A percentile compares a stretch with the other conserved stretches of the same genome.
Conservation (phyloP, 2,888 invertebrate species). For the Ariolimax columbianus region DNA sequence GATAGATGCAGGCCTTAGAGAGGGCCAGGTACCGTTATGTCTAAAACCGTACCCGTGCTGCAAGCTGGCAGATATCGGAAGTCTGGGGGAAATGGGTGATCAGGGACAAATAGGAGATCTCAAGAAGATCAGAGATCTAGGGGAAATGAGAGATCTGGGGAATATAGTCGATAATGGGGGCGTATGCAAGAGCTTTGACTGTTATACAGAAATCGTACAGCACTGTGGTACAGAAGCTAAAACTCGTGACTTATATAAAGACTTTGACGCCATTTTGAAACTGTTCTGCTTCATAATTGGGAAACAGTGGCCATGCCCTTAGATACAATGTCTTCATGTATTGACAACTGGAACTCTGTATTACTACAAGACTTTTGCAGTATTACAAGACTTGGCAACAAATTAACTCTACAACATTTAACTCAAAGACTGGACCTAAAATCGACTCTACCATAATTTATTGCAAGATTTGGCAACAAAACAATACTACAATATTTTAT, state of each 20-base stretch:
- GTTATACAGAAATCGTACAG: background rate
- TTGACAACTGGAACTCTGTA: too few species aligned
- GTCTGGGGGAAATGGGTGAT: too few species aligned
- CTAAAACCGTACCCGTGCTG: background rate
- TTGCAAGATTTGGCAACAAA: too few species aligned
- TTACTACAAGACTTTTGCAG: too few species aligned
- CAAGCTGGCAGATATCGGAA: background rate
- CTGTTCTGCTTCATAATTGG: conserved; percentile 8
- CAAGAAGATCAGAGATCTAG: background rate
- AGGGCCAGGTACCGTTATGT: background rate
- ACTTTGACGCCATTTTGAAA: background rate
- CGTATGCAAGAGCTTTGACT: background rate
- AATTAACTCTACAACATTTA: too few species aligned
- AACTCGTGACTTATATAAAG: background rate
- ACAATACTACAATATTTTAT: too few species aligned
- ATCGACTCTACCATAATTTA: too few species aligned
- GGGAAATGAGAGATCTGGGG: background rate
- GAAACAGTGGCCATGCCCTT: background rate
- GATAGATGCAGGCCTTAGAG: background rate
- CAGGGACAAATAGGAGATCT: too few species aligned
- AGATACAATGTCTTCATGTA: too few species aligned
- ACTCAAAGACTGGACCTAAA: too few species aligned
- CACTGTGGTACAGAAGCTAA: background rate
- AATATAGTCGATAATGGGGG: background rate
- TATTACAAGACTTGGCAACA: too few species aligned